Base-by-base conservation (phyloP, 2,888 invertebrate genomes). In the Pristionchus exspectatus region DNA sequence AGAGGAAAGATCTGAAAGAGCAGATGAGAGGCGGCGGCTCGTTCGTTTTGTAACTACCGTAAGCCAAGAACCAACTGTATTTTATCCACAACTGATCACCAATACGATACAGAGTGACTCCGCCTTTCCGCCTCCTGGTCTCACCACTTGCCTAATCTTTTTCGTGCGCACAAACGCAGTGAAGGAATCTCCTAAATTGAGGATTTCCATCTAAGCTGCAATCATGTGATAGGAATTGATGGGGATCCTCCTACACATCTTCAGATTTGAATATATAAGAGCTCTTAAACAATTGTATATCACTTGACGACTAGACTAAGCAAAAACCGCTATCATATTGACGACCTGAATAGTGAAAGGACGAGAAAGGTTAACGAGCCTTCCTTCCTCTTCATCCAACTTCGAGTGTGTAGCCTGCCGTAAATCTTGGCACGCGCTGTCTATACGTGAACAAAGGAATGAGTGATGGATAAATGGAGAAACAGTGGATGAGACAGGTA, bases 351-450 rank as follows among this genome's bases (percentile, higher is more conserved):
- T 81, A 4, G 50, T 50, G 50, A 27, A 16, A 50, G 81, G 81
- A 44, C 81, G 50, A 50, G 81, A 81, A 54, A 44, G 81, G 81
- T 81, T 81, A 81, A 81, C 81, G 81, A 81, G 69, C 16, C 44
- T 30, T 10, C 50, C 50, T 44, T 44, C 27, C 44, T 77, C 74
- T 21, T 16, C 24, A 74, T 74, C 9, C 81, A 81, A 81, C 50
- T 54, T 81, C 54, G n/a, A 44, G 24, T 81, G 81, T 81, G 27
- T 81, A 54, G 81, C 81, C 81, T 18, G 74, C 74, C 81, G 81
- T 81, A 81, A 81, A 81, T 81, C 81, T 81, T 81, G 50, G 81
- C 81, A 81, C 81, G 81, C 50, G 81, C 81, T 24, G n/a, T 81
- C 50, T 16, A 54, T 81, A 81, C n/a, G n/a, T 21, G 81, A 54